Conservation (phyloP, 2,888 invertebrate species). For the Aradus depressus region DNA sequence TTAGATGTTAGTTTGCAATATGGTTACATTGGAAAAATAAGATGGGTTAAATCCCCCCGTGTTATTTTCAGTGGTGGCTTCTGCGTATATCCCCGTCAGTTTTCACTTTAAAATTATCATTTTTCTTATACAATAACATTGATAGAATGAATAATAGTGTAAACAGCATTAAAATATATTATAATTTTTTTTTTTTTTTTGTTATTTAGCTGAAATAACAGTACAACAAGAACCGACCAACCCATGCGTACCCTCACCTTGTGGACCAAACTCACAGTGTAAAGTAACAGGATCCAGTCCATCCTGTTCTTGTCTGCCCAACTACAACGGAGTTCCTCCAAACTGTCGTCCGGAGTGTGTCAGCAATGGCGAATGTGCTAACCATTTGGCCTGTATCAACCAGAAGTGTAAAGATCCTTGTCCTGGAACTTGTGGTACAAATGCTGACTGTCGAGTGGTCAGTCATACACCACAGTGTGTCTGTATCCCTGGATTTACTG, state of each 20-base stretch:
- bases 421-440: conserved; percentile 58
- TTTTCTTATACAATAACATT: no score
- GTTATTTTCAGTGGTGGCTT: no score
- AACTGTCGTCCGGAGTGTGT: conserved; percentile 63
- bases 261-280: conserved; percentile 72
- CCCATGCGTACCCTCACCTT: conserved; percentile 52
- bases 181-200: not conserved
- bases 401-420: conserved; percentile 66
- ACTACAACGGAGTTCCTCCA: conserved; percentile 53
- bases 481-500: conserved; percentile 38
- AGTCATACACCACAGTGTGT: conserved; percentile 59
- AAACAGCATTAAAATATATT: no score
- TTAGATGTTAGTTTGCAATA: no score
- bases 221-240: conserved; percentile 18
- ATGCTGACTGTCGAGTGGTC: conserved; percentile 59
- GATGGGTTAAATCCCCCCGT: no score
- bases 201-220: conserved; percentile 13
- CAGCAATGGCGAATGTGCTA: conserved; percentile 57
- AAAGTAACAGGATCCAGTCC: conserved; percentile 57
- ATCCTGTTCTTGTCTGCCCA: conserved; percentile 56
- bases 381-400: conserved; percentile 53
- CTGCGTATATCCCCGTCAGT: no score
- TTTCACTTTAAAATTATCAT: no score
- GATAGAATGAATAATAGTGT: no score
- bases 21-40: no score